Percentiles rank a stretch among this genome's conserved stretches.
phyloP scores from a whole-genome alignment of 2,888 invertebrate genomes.

The Yponomeuta cagnagella region DNA sequence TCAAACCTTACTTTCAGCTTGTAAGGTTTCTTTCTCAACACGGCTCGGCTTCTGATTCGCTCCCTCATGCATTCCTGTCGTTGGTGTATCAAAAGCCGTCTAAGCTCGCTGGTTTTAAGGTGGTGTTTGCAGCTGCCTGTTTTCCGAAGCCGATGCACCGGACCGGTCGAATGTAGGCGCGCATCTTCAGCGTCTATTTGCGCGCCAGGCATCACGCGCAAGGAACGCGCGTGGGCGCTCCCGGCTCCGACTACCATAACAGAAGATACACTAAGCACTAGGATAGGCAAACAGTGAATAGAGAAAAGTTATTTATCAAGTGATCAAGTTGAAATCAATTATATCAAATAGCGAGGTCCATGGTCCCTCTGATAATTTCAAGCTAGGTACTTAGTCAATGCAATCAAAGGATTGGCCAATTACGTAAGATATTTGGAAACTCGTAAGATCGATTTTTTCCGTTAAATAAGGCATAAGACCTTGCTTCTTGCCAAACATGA shows the following conservation, averaged over 20 bases:
- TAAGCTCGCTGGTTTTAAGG: not conserved
- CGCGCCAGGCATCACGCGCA: conserved; percentile 13
- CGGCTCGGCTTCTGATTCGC: not conserved
- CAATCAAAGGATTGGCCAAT: no score
- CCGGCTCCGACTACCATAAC: not conserved
- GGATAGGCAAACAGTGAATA: not conserved
- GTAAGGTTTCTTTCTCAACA: not conserved
- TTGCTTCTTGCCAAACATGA: no score
- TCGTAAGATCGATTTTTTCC: no score
- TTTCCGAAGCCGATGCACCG: conserved; percentile 25
- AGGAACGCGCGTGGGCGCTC: conserved; percentile 18
- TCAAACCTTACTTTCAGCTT: not conserved
- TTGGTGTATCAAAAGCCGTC: not conserved
- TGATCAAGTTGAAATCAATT: no score
- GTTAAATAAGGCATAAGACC: no score
- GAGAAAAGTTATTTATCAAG: no score
- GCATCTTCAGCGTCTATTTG: conserved; percentile 16
- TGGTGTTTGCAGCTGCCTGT: not conserved
- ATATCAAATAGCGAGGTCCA: no score
- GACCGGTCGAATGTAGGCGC: conserved; percentile 27
- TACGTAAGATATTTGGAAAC: no score
- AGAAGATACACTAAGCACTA: not conserved
- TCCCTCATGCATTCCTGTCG: not conserved
- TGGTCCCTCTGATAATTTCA: no score
- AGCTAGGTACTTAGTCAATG: no score